A percentile compares a stretch with the other conserved stretches of the same genome.
phyloP scores from a whole-genome alignment of 2,797 vertebrate species.

The Dromococcyx pavoninus region DNA sequence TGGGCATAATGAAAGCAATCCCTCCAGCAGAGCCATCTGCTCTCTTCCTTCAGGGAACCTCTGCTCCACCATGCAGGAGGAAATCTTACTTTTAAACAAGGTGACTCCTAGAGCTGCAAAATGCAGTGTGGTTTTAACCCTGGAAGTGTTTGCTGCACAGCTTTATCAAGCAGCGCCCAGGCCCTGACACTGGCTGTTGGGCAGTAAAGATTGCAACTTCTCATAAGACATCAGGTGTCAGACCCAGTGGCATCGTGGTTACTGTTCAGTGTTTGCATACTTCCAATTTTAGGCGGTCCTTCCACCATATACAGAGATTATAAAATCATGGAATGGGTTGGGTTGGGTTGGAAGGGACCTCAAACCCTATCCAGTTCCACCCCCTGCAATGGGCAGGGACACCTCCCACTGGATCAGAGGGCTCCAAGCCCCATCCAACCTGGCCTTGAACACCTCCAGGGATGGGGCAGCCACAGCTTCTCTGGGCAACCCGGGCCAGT shows the following conservation, averaged over 20 bases:
- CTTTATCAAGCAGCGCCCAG: neutral
- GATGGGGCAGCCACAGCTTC: too few relatives aligned
- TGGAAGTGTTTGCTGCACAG: neutral
- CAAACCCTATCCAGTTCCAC: too few relatives aligned
- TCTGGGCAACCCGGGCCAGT: too few relatives aligned
- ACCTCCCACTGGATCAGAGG: too few relatives aligned
- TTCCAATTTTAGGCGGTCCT: neutral
- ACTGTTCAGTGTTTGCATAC: neutral
- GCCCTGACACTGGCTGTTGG: neutral
- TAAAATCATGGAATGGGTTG: too few relatives aligned
- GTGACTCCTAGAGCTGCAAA: neutral
- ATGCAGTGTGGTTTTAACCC: neutral
- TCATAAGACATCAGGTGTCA: neutral
- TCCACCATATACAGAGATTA: neutral
- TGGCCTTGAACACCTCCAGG: too few relatives aligned
- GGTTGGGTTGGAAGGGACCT: too few relatives aligned
- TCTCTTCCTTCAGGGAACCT: neutral
- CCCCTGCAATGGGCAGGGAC: too few relatives aligned
- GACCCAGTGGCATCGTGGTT: neutral
- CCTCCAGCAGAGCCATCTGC: neutral
- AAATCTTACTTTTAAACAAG: neutral
- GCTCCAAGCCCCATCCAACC: too few relatives aligned
- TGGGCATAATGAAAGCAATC: neutral
- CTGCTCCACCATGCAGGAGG: neutral
- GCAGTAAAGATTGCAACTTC: neutral